A percentile compares a stretch with the other conserved stretches of the same genome.
Conservation (phyloP, 2,888 invertebrate species). For the Chloromyia formosa region DNA sequence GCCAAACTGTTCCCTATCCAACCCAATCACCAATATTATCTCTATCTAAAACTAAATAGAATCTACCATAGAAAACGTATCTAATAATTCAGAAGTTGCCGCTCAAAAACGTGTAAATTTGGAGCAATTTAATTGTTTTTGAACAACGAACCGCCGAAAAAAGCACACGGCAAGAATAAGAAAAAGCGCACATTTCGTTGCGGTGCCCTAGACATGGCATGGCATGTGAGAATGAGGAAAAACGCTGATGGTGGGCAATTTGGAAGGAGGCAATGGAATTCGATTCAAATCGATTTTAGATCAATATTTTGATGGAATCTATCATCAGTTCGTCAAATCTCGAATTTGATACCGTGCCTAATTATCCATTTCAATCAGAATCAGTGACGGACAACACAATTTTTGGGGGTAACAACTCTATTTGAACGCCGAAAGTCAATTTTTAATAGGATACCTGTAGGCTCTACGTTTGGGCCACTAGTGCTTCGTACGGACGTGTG, state of each 20-base stretch:
- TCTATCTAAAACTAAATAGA: neutral
- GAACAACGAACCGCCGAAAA: neutral
- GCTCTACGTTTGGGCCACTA: neutral
- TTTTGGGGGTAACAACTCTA: conserved; percentile 29
- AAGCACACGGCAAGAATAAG: conserved; percentile 1
- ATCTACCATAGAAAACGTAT: neutral
- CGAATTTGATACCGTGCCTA: conserved; percentile 24
- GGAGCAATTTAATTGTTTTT: conserved; percentile 46
- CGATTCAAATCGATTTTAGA: conserved; percentile 40
- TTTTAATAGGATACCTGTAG: conserved; percentile 25
- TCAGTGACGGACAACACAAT: conserved; percentile 33
- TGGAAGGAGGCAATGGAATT: conserved; percentile 21
- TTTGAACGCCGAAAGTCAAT: conserved; percentile 7
- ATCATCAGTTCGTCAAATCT: conserved; percentile 31
- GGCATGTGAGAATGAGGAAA: neutral
- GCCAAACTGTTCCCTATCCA: neutral
- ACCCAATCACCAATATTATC: neutral
- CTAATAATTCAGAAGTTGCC: neutral
- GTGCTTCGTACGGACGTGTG: conserved; percentile 8
- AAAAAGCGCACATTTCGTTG: neutral
- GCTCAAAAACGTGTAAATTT: conserved; percentile 44
- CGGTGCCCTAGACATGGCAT: too few species aligned
- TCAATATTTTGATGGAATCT: conserved; percentile 38
- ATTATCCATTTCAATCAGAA: conserved; percentile 35
- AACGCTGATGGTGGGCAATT: conserved; percentile 13